These are phyloP conservation scores for Melanotaenia pygmaea DNA, from an alignment of 2,797 vertebrate genomes.

Conservation along the genomic window DNA sequence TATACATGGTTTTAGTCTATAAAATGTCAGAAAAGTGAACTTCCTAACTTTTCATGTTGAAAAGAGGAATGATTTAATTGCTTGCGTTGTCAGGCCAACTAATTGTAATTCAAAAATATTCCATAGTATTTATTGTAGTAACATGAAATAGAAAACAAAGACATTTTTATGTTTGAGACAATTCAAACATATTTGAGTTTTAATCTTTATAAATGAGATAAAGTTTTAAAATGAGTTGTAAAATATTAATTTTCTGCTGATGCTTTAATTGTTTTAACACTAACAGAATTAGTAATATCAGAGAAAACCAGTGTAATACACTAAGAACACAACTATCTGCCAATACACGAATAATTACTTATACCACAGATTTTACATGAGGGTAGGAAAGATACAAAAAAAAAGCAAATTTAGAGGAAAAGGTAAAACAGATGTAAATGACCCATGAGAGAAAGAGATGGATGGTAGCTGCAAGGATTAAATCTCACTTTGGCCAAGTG, in stretches of 20 bases:
- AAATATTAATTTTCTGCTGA: not conserved
- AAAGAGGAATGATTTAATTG: not conserved
- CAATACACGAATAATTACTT: not conserved
- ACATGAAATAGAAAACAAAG: not conserved
- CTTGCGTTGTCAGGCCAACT: not conserved
- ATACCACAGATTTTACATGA: not conserved
- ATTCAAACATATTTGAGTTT: not conserved
- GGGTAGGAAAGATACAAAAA: not conserved
- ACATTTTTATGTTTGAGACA: not conserved
- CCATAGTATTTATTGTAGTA: not conserved
- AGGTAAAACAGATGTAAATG: constrained; percentile 28
- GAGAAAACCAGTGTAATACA: not conserved
- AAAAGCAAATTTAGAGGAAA: not conserved
- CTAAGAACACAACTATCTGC: not conserved
- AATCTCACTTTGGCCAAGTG: constrained; percentile 60
- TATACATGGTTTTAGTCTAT: not conserved
- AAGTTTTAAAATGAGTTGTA: not conserved
- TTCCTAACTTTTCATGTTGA: not conserved
- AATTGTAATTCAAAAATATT: constrained; percentile 1
- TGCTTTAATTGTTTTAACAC: not conserved
- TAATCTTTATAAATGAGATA: not conserved
- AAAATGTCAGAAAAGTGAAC: not conserved
- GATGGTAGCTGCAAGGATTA: constrained; percentile 67
- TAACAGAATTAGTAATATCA: too few relatives aligned
- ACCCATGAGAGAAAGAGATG: constrained; percentile 39